These are phyloP conservation scores for Ectemnius cavifrons DNA, from an alignment of 2,888 invertebrate genomes.

Conservation along the genomic window DNA sequence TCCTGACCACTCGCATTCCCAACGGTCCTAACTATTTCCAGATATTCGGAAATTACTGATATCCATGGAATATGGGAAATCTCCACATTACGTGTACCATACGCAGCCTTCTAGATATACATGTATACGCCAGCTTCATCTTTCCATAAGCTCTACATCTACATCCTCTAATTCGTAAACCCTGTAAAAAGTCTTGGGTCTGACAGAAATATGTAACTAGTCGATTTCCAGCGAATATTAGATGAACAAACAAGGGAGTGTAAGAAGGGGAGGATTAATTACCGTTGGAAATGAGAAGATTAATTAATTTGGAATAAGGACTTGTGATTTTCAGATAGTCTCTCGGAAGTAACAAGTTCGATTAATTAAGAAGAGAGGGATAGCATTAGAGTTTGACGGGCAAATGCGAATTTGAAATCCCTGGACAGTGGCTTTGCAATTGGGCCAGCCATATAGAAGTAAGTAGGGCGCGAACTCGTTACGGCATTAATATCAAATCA, in stretches of 20 bases:
- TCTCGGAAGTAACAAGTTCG: constrained; percentile 28
- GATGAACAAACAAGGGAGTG: too few relatives aligned
- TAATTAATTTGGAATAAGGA: too few relatives aligned
- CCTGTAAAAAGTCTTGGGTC: too few relatives aligned
- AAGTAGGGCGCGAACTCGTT: constrained; percentile 60
- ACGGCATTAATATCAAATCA: constrained; percentile 65
- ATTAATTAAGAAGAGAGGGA: constrained; percentile 48
- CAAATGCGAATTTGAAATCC: constrained; percentile 40
- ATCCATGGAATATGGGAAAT: constrained; percentile 29
- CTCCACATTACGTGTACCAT: too few relatives aligned
- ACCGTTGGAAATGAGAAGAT: too few relatives aligned
- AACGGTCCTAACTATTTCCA: constrained; percentile 56
- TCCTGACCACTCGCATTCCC: constrained; percentile 51
- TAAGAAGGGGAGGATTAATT: too few relatives aligned
- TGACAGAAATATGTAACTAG: too few relatives aligned
- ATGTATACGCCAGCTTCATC: too few relatives aligned
- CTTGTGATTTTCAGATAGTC: background rate
- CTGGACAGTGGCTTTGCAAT: constrained; percentile 31
- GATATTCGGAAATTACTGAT: constrained; percentile 59
- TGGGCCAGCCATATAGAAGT: constrained; percentile 46
- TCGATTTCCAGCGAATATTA: too few relatives aligned
- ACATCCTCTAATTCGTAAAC: too few relatives aligned
- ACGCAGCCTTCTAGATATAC: too few relatives aligned
- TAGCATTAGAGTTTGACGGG: constrained; percentile 38
- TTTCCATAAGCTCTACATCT: too few relatives aligned